Evolutionary conservation across 1,140 invertebrate species (phyloP).

Genomic region (Drosophila equinoxialis): DNA sequence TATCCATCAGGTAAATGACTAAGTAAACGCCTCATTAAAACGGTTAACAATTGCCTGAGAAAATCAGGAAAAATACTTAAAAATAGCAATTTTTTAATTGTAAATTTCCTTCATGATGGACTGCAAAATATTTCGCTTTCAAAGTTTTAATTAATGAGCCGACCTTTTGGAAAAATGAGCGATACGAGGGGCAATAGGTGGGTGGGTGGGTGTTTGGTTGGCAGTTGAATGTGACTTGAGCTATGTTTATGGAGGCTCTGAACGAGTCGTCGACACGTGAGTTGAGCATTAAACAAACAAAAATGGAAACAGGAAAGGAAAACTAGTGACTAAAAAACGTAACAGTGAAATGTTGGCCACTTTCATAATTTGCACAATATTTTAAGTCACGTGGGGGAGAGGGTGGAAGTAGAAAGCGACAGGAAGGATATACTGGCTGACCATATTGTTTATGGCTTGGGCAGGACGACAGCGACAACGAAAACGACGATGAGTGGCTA

Average conservation of each 20-base stretch:
- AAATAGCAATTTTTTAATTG: slow-evolving; percentile 32
- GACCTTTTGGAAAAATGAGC: background rate
- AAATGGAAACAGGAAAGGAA: background rate
- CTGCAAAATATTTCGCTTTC: slow-evolving; percentile 9
- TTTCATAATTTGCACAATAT: slow-evolving; percentile 48
- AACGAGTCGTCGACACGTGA: slow-evolving; percentile 55
- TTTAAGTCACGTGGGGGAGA: slow-evolving; percentile 2
- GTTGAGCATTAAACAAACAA: slow-evolving; percentile 43
- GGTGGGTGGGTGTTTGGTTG: background rate
- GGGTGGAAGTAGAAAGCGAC: slow-evolving; percentile 13
- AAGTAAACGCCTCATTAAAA: slow-evolving; percentile 45
- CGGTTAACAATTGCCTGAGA: slow-evolving; percentile 36
- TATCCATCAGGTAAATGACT: slow-evolving; percentile 2
- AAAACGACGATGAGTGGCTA: slow-evolving; percentile 38
- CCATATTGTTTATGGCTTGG: slow-evolving; percentile 50
- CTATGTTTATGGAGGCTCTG: slow-evolving; percentile 54
- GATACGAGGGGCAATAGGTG: background rate
- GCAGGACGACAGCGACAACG: background rate
- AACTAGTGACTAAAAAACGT: slow-evolving; percentile 8
- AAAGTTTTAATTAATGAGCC: slow-evolving; percentile 37
- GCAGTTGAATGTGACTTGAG: slow-evolving; percentile 47
- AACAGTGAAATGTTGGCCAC: slow-evolving; percentile 14
- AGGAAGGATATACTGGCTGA: slow-evolving; percentile 23
- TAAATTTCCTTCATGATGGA: slow-evolving; percentile 10
- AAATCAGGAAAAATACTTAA: slow-evolving; percentile 5